A percentile compares a stretch with the other conserved stretches of the same genome.
These are phyloP conservation scores for Macquaria ambigua DNA, from an alignment of 2,113 vertebrate genomes.

Conservation along the genomic window DNA sequence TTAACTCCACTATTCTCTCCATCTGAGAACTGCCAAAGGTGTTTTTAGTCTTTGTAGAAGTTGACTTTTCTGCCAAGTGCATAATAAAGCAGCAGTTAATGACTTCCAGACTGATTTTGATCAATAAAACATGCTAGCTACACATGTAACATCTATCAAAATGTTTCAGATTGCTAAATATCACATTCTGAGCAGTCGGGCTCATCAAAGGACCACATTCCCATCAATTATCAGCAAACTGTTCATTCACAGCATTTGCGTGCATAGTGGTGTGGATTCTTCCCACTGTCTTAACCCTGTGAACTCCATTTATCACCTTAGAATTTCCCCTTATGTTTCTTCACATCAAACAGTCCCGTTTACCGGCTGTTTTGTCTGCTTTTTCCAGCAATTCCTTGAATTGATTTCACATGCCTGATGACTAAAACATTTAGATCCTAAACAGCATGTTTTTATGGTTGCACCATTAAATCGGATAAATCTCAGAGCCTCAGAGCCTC, in stretches of 20 bases:
- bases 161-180: conserved; percentile 47
- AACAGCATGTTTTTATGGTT: not conserved
- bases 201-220: conserved; percentile 49
- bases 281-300: not conserved
- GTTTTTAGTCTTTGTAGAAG: conserved; percentile 21
- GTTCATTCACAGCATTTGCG: conserved; percentile 25
- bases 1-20: not conserved
- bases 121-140: conserved; percentile 36
- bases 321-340: conserved; percentile 3
- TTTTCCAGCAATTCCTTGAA: conserved; percentile 6
- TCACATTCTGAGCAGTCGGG: conserved; percentile 34
- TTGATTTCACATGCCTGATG: not conserved
- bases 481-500: no score
- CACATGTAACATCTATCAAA: conserved; percentile 54
- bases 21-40: conserved; percentile 7
- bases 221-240: not conserved
- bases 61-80: conserved; percentile 11
- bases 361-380: not conserved
- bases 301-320: not conserved
- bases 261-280: not conserved
- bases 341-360: not conserved
- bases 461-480: not conserved
- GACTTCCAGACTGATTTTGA: conserved; percentile 53
- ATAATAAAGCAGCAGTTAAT: conserved; percentile 29
- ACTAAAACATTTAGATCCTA: not conserved